Evolutionary conservation across 1,140 invertebrate species (phyloP).

Genomic region (Drosophila nigrodunni): DNA sequence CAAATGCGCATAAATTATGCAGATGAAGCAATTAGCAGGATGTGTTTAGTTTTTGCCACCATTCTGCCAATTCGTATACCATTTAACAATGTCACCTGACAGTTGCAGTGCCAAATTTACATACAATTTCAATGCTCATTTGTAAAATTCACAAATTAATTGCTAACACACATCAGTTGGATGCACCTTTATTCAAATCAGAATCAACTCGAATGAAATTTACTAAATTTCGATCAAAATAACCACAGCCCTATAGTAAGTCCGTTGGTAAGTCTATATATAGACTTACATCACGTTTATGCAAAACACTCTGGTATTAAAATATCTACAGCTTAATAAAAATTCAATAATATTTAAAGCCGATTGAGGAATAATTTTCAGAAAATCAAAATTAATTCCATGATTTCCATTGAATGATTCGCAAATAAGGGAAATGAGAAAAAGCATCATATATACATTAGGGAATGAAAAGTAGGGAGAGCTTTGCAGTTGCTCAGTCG

Average conservation of each 20-base stretch:
- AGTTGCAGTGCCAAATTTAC: conserved; percentile 63
- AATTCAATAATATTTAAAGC: conserved; percentile 58
- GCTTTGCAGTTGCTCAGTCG: conserved; percentile 16
- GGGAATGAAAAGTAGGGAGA: neutral
- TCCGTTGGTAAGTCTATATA: conserved; percentile 40
- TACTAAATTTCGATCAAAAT: conserved; percentile 49
- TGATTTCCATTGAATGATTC: conserved; percentile 50
- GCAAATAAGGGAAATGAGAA: conserved; percentile 4
- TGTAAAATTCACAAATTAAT: conserved; percentile 79
- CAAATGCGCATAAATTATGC: conserved; percentile 73
- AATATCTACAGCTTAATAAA: too few species aligned
- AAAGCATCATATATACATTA: neutral
- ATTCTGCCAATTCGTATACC: neutral
- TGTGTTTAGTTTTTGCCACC: conserved; percentile 37
- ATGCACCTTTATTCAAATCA: conserved; percentile 2
- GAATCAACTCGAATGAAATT: conserved; percentile 47
- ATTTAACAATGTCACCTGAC: conserved; percentile 73
- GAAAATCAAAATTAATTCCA: conserved; percentile 69
- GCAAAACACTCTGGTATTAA: too few species aligned
- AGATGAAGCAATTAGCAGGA: conserved; percentile 76
- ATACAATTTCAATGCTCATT: conserved; percentile 76
- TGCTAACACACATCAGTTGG: conserved; percentile 38
- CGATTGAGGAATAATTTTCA: conserved; percentile 63
- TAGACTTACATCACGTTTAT: too few species aligned
- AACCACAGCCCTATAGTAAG: conserved; percentile 48